Base-by-base conservation (phyloP, 1,140 invertebrate genomes). In the Anoplophora glabripennis region DNA sequence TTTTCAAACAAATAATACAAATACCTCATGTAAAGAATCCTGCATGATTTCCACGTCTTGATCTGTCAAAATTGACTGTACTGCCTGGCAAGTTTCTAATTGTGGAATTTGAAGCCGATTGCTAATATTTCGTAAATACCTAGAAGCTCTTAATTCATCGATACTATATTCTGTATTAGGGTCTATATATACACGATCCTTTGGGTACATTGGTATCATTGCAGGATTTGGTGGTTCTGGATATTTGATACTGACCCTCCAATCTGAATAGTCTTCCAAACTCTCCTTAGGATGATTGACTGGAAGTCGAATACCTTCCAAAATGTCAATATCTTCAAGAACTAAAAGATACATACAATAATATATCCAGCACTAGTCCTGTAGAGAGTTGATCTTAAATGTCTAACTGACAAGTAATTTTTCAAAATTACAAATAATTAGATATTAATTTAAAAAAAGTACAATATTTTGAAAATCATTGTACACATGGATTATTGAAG, bases 131-230 rank as follows among this genome's bases (percentile, higher is more conserved):
- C 17, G 18, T n/a, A 15, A 34, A 55, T 70, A 75, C 38, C 65
- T 59, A 15, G 76, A 74, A 52, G 83, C 78, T 70, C 79, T 78
- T 54, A 87, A 82, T 78, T 88, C 84, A 75, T 88, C 86, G 76
- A 86, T 79, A 73, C 85, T 86, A 68, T 76, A 81, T 77, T 87
- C 86, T 53, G 72, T 77, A 66, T 82, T 79, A 67, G 68, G 60
- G 45, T 82, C 79, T 57, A 77, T 75, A 74, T 87, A 87, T 57
- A 86, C 84, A 75, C 79, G 57, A 35, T 48, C 49, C 63, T 83
- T 83, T 68, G 81, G 81, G 69, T 84, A 83, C 77, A 79, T 84
- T 42, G 81, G 76, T 54, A 83, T 79, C 17, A 82, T 79, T 47
- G 77, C 79, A 61, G 79, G 70, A 72, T 84, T 81, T 55, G 77